Base-by-base conservation (phyloP, 2,113 vertebrate genomes). In the Tor tambroides region DNA sequence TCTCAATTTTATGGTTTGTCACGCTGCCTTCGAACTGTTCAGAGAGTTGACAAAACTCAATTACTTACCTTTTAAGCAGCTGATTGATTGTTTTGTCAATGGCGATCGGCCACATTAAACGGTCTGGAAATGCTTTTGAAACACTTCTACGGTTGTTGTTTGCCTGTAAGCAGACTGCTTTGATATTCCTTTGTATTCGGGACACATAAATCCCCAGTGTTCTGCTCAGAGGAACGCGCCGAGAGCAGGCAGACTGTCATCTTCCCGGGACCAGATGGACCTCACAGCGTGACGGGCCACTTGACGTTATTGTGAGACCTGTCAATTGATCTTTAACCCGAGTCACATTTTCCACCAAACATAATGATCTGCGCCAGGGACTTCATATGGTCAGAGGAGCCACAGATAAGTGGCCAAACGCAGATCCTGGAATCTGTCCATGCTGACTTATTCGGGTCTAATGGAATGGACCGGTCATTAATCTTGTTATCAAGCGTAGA, bases 271-370 rank as follows among this genome's bases (percentile, higher is more conserved):
- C 88, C 94, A 95, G 94, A 95, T 94, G 95, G 94, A 92, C 85
- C 88, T 90, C 91, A 69, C 83, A 87, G 91, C 87, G 54, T 63
- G 92, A 89, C 85, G 69, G 88, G 88, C 87, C 92, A 91, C 93
- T 94, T 95, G 95, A 95, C 94, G 93, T 94, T 91, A 71, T 91
- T 94, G 92, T 93, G 94, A 93, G 92, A 88, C 85, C 88, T 90
- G 91, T 94, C 93, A 93, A 89, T 93, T 94, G 93, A 94, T 94
- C 95, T 94, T 91, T 94, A 92, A 92, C 93, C 86, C 63, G n/a
- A 93, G 93, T 93, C 94, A 90, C 75, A 88, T 90, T 88, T 89
- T 91, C 67, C 6, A 87, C 87, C 90, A 67, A 80, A 92, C 90
- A 93, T 95, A 94, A 95, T 95, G 93, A 95, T 94, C 93, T 94